Conservation (phyloP, 1,140 invertebrate species). For the Neotoxoptera formosana region DNA sequence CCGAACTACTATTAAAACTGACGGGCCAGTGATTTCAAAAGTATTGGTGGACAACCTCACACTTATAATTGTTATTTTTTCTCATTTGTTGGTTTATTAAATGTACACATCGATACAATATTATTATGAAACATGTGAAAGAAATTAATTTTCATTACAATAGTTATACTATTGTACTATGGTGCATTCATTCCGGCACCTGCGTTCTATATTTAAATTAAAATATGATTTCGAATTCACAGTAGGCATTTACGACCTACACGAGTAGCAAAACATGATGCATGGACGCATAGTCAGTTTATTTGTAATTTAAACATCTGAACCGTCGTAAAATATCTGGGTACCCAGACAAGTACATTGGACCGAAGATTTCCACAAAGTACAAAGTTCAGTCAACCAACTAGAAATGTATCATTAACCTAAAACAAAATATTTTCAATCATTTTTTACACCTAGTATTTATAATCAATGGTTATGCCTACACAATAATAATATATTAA, state of each 20-base stretch:
- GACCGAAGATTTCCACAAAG: too few relatives aligned
- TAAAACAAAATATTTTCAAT: too few relatives aligned
- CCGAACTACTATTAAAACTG: conserved; percentile 36
- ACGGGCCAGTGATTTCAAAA: conserved; percentile 39
- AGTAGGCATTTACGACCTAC: background rate
- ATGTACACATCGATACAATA: background rate
- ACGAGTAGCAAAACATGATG: background rate
- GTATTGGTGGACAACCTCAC: background rate
- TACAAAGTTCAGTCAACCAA: too few relatives aligned
- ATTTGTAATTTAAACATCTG: too few relatives aligned
- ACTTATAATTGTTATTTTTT: background rate
- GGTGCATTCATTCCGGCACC: background rate
- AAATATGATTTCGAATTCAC: background rate
- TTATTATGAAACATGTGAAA: background rate
- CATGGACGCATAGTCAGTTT: background rate
- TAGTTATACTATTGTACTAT: too few relatives aligned
- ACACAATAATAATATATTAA: too few relatives aligned
- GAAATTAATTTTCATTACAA: background rate
- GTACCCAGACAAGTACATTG: too few relatives aligned
- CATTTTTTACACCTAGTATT: too few relatives aligned
- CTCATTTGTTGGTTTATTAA: background rate
- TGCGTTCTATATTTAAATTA: background rate
- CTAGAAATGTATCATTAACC: too few relatives aligned
- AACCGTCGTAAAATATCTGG: too few relatives aligned
- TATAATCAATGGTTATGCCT: too few relatives aligned